Conservation (phyloP, 2,113 vertebrate genomes). For the Semnornis frantzii region DNA sequence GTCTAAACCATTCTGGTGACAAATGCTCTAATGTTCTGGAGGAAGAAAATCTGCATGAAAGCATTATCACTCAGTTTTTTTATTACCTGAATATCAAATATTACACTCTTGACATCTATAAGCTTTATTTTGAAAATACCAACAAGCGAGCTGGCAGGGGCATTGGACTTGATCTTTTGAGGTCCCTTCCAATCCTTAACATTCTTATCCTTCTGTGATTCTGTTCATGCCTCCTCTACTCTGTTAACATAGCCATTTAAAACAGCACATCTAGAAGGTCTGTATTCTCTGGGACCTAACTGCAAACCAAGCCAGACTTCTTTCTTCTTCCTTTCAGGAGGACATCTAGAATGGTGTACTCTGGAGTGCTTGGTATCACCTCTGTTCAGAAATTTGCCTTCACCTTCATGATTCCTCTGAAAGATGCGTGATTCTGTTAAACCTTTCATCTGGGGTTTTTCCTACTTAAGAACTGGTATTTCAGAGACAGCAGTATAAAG, state of each 20-base stretch:
- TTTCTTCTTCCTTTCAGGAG: not conserved
- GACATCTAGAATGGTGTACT: not conserved
- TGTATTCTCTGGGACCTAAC: not conserved
- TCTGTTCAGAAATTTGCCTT: not conserved
- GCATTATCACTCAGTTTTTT: not conserved
- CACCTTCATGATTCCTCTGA: not conserved
- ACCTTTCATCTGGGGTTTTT: not conserved
- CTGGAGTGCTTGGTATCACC: not conserved
- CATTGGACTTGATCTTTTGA: too few species aligned
- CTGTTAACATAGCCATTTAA: not conserved
- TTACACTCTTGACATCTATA: not conserved
- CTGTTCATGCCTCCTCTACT: not conserved
- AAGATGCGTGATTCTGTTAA: not conserved
- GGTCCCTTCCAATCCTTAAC: too few species aligned
- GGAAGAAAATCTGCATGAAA: not conserved
- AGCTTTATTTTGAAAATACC: not conserved
- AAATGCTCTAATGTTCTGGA: not conserved
- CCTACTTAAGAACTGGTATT: not conserved
- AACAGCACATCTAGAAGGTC: not conserved
- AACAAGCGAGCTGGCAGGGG: not conserved
- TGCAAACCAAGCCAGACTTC: too few species aligned
- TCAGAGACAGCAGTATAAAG: not conserved
- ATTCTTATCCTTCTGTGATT: not conserved
- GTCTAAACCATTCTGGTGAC: not conserved
- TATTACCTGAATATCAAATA: not conserved